A percentile compares a stretch with the other conserved stretches of the same genome.
phyloP scores from a whole-genome alignment of 2,888 invertebrate species.

The Noctua comes region DNA sequence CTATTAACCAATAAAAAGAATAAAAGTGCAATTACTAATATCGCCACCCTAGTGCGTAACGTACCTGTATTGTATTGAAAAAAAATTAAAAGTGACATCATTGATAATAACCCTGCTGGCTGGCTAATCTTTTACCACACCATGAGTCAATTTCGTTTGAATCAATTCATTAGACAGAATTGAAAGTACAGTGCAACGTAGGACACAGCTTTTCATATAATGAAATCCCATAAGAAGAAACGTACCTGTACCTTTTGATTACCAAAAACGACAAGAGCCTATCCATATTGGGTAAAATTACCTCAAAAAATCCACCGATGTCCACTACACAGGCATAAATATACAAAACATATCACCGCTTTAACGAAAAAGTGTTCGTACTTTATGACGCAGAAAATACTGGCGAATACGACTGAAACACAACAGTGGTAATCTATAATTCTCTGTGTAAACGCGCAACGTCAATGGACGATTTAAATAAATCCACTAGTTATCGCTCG shows the following conservation, averaged over 20 bases:
- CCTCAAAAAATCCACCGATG: constrained; percentile 8
- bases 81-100: neutral
- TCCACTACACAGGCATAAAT: constrained; percentile 5
- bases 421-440: constrained; percentile 69
- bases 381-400: constrained; percentile 56
- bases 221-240: neutral
- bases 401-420: constrained; percentile 39
- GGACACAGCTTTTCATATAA: neutral
- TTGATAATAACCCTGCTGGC: neutral
- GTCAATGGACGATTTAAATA: constrained; percentile 74
- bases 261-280: neutral
- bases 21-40: too few species aligned
- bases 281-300: rapidly evolving
- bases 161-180: neutral
- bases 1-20: neutral
- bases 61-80: neutral
- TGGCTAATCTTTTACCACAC: neutral
- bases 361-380: constrained; percentile 40
- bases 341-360: constrained; percentile 29
- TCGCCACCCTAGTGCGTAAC: neutral
- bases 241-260: neutral
- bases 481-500: constrained; percentile 72
- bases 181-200: neutral
- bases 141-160: neutral
- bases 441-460: constrained; percentile 66